phyloP scores from a whole-genome alignment of 2,888 invertebrate species.

The Cheilosia soror region DNA sequence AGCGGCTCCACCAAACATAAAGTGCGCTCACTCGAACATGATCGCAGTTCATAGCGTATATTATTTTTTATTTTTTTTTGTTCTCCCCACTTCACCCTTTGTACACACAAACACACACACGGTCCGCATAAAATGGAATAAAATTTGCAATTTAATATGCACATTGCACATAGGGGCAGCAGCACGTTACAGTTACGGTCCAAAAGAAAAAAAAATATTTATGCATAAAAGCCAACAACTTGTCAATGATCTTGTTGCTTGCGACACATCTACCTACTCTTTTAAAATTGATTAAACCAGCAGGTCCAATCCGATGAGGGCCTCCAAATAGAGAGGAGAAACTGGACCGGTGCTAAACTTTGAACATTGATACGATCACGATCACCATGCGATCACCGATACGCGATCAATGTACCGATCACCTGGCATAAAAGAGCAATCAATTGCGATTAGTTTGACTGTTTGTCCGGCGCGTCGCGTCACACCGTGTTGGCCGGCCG shows the following conservation, averaged over 20 bases:
- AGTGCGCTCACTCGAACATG: constrained; percentile 33
- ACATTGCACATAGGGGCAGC: constrained; percentile 58
- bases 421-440: constrained; percentile 73
- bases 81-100: constrained; percentile 2
- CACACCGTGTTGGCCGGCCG: constrained; percentile 35
- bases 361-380: constrained; percentile 63
- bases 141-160: constrained; percentile 65
- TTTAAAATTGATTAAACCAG: constrained; percentile 54
- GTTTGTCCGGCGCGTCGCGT: constrained; percentile 9
- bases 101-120: not conserved
- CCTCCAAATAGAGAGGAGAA: constrained; percentile 16
- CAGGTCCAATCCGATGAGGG: constrained; percentile 72
- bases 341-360: constrained; percentile 33
- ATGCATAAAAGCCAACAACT: constrained; percentile 31
- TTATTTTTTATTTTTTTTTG: not conserved
- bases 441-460: constrained; percentile 72
- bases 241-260: constrained; percentile 70
- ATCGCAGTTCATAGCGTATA: constrained; percentile 36
- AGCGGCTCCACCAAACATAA: constrained; percentile 34
- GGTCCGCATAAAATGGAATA: constrained; percentile 17
- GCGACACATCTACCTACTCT: constrained; percentile 45
- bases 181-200: constrained; percentile 16
- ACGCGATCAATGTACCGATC: constrained; percentile 64
- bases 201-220: not conserved
- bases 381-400: constrained; percentile 37